These are phyloP conservation scores for Typhlomys cinereus DNA, from an alignment of 2,113 vertebrate genomes.

Conservation along the genomic window DNA sequence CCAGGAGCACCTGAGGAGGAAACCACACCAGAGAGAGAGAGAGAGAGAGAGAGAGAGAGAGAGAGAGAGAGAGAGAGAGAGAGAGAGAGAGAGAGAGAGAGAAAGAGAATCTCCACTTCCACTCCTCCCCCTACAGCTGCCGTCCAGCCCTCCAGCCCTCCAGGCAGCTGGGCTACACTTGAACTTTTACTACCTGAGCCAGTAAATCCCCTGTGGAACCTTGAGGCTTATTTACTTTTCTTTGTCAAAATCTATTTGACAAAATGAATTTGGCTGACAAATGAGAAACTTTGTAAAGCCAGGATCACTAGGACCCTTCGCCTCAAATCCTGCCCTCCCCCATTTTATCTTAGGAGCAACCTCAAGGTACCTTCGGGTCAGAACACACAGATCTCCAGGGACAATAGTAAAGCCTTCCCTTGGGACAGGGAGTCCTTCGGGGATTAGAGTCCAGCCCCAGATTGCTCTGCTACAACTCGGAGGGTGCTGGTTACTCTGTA, in stretches of 20 bases:
- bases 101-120: background rate
- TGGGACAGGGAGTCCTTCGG: background rate
- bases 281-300: background rate
- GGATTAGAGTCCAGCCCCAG: background rate
- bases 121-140: background rate
- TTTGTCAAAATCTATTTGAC: background rate
- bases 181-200: background rate
- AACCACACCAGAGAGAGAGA: background rate
- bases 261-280: accelerated
- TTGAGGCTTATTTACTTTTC: background rate
- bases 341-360: background rate
- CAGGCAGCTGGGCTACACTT: background rate
- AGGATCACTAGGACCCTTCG: background rate
- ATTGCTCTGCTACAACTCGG: background rate
- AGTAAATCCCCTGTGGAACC: background rate
- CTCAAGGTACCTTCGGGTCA: accelerated
- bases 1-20: background rate
- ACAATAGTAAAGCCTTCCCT: background rate
- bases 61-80: background rate
- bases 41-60: no score
- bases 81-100: no score
- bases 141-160: background rate
- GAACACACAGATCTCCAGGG: background rate
- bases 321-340: background rate
- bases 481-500: background rate